A percentile compares a stretch with the other conserved stretches of the same genome.
Conservation (phyloP, 2,797 vertebrate species). For the Lagodon rhomboides region DNA sequence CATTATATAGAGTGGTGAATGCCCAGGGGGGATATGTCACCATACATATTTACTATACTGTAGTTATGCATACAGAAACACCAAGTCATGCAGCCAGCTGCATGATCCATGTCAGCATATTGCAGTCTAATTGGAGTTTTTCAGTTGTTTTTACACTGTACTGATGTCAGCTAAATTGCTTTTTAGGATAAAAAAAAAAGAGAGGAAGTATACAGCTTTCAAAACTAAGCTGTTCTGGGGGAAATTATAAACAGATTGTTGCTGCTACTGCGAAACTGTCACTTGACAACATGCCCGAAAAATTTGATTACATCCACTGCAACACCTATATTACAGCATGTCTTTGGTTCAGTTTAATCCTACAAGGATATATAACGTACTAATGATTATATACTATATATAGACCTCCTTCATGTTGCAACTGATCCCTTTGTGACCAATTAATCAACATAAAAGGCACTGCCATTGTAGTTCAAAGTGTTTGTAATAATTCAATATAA, state of each 20-base stretch:
- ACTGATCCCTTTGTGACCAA: conserved; percentile 80
- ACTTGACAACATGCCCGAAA: conserved; percentile 19
- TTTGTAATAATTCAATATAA: conserved; percentile 80
- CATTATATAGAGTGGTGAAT: conserved; percentile 43
- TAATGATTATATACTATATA: conserved; percentile 74
- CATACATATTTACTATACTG: conserved; percentile 55
- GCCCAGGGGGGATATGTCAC: conserved; percentile 43
- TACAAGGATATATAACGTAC: conserved; percentile 48
- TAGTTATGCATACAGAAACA: conserved; percentile 53
- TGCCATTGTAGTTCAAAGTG: conserved; percentile 75
- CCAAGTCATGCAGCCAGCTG: conserved; percentile 51
- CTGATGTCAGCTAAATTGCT: conserved; percentile 38
- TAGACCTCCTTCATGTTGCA: conserved; percentile 65
- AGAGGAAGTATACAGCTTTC: conserved; percentile 28
- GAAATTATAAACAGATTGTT: conserved; percentile 47
- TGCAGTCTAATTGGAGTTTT: conserved; percentile 44
- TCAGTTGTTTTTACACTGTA: conserved; percentile 2
- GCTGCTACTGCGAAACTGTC: conserved; percentile 10
- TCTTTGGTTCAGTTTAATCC: conserved; percentile 46
- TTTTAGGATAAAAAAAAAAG: conserved; percentile 19
- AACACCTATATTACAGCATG: conserved; percentile 27
- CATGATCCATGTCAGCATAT: conserved; percentile 39
- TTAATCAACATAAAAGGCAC: conserved; percentile 78
- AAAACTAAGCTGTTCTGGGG: conserved; percentile 37
- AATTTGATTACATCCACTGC: conserved; percentile 32